Evolutionary conservation across 2,113 vertebrate genomes (phyloP).

Genomic region (Chitala chitala): DNA sequence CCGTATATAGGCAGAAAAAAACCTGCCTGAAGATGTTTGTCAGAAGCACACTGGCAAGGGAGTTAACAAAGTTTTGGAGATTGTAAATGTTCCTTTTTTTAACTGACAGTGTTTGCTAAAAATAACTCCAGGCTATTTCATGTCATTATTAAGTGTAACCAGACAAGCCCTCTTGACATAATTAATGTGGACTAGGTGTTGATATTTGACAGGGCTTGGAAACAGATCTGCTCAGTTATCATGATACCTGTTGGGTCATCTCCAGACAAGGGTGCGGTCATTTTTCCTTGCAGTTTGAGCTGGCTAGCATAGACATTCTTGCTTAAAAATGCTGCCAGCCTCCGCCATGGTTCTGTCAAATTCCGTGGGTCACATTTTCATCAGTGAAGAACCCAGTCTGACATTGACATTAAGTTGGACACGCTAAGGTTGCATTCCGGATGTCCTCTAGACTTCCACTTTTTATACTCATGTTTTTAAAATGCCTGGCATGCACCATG

Average conservation of each 20-base stretch:
- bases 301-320: background rate
- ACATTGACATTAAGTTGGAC: background rate
- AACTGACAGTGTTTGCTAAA: background rate
- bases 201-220: background rate
- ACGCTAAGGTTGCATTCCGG: background rate
- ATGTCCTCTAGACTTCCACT: background rate
- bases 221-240: background rate
- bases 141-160: slow-evolving; percentile 11
- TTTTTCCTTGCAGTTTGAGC: background rate
- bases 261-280: background rate
- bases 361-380: background rate
- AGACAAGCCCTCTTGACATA: slow-evolving; percentile 13
- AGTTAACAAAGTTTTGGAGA: background rate
- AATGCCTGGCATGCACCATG: too few relatives aligned
- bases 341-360: background rate
- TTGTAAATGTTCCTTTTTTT: background rate
- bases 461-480: too few relatives aligned
- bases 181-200: background rate
- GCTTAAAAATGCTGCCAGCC: background rate
- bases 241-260: background rate
- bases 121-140: background rate
- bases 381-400: background rate
- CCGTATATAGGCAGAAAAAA: too few relatives aligned
- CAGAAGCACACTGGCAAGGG: too few relatives aligned
- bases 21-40: background rate